Percentiles rank a stretch among this genome's conserved stretches.
Conservation (phyloP, 2,888 invertebrate genomes). For the Pseudococcus jackbeardsleyi region DNA sequence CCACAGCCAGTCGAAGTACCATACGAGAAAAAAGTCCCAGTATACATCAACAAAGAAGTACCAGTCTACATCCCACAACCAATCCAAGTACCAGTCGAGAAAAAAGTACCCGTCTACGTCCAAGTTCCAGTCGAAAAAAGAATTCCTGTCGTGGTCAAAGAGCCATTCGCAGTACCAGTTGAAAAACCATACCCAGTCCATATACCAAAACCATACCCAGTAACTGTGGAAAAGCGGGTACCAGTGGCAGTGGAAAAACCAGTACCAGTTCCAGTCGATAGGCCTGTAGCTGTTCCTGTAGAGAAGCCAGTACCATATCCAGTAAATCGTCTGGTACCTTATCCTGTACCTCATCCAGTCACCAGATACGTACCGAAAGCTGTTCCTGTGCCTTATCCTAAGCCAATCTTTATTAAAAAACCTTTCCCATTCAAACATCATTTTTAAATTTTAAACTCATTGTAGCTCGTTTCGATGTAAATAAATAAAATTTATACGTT, state of each 20-base stretch:
- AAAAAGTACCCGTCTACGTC: conserved; percentile 28
- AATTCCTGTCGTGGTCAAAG: conserved; percentile 61
- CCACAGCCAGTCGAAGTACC: conserved; percentile 70
- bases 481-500: background rate
- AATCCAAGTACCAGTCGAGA: conserved; percentile 65
- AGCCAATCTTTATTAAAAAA: conserved; percentile 40
- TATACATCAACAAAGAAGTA: conserved; percentile 67
- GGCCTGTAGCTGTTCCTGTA: conserved; percentile 67
- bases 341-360: conserved; percentile 76
- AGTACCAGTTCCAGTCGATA: conserved; percentile 70
- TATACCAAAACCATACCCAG: conserved; percentile 67
- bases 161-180: conserved; percentile 67
- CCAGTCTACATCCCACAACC: conserved; percentile 66
- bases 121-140: conserved; percentile 66
- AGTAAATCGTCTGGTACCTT: conserved; percentile 76
- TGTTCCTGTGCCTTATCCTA: conserved; percentile 68
- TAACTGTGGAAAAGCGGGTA: conserved; percentile 75
- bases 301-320: conserved; percentile 67
- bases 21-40: conserved; percentile 78
- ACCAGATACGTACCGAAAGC: conserved; percentile 77
- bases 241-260: conserved; percentile 77
- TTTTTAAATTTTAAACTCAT: background rate
- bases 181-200: conserved; percentile 68
- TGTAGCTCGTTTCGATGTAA: background rate
- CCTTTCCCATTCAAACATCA: background rate